Evolutionary conservation across 2,888 invertebrate genomes (phyloP).

Genomic region (Melieria crassipennis): DNA sequence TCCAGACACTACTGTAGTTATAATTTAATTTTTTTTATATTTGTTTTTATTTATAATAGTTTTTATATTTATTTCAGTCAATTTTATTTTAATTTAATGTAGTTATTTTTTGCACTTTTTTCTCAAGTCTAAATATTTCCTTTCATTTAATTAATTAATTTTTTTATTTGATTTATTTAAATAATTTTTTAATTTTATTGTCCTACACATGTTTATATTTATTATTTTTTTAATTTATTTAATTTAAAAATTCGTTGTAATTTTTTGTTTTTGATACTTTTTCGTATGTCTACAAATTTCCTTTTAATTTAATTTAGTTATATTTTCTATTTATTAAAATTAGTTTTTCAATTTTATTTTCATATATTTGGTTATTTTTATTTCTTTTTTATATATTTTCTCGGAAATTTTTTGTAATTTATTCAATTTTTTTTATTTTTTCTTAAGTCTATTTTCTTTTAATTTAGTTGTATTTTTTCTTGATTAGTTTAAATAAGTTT

Average conservation of each 20-base stretch:
- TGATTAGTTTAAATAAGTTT: too few relatives aligned
- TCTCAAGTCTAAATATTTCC: background rate
- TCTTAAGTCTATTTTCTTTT: background rate
- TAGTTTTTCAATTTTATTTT: background rate
- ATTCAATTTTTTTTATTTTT: background rate
- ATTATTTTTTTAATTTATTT: too few relatives aligned
- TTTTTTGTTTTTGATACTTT: too few relatives aligned
- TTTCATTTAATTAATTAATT: constrained; percentile 6
- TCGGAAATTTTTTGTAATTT: background rate
- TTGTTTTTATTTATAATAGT: too few relatives aligned
- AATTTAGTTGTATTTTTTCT: background rate
- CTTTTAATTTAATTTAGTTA: constrained; percentile 3
- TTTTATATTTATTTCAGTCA: too few relatives aligned
- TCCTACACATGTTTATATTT: too few relatives aligned
- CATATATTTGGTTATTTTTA: background rate
- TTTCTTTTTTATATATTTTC: background rate
- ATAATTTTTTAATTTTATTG: background rate
- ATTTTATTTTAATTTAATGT: too few relatives aligned
- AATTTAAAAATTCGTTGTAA: too few relatives aligned
- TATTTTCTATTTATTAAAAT: background rate
- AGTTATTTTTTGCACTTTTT: background rate
- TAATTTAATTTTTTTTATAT: too few relatives aligned
- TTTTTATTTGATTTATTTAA: background rate
- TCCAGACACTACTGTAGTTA: too few relatives aligned
- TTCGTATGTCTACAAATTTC: background rate